Percentiles rank a stretch among this genome's conserved stretches.
These are phyloP conservation scores for Lophotriccus pileatus DNA, from an alignment of 2,797 vertebrate genomes.

Conservation along the genomic window DNA sequence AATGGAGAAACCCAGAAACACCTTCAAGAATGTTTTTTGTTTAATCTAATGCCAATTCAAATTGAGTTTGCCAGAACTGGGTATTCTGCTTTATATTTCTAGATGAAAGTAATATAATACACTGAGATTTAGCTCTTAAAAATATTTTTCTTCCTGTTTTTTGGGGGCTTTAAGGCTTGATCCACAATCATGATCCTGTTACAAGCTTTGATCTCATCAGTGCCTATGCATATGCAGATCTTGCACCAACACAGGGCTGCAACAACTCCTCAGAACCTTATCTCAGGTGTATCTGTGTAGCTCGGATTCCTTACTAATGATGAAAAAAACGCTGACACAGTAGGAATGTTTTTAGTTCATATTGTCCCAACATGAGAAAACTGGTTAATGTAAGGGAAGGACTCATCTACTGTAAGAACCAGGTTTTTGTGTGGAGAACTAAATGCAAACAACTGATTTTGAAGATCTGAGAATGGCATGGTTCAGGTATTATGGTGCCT, in stretches of 20 bases:
- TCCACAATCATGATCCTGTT: accelerated
- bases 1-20: neutral
- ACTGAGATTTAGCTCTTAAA: neutral
- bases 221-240: neutral
- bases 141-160: neutral
- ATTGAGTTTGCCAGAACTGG: neutral
- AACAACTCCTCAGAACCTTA: neutral
- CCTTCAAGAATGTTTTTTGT: neutral
- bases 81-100: neutral
- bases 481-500: neutral
- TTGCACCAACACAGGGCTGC: neutral
- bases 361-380: neutral
- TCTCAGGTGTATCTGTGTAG: neutral
- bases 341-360: neutral
- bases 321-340: neutral
- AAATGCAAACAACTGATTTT: neutral
- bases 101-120: neutral
- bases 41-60: neutral
- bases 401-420: neutral
- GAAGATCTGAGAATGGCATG: neutral
- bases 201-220: neutral
- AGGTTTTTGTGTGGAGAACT: neutral
- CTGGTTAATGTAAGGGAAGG: neutral
- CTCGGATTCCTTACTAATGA: neutral
- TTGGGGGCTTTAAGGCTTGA: neutral